Percentiles rank a stretch among this genome's conserved stretches.
These are phyloP conservation scores for Eulemur mongoz DNA, from an alignment of 2,797 vertebrate genomes.

Conservation along the genomic window DNA sequence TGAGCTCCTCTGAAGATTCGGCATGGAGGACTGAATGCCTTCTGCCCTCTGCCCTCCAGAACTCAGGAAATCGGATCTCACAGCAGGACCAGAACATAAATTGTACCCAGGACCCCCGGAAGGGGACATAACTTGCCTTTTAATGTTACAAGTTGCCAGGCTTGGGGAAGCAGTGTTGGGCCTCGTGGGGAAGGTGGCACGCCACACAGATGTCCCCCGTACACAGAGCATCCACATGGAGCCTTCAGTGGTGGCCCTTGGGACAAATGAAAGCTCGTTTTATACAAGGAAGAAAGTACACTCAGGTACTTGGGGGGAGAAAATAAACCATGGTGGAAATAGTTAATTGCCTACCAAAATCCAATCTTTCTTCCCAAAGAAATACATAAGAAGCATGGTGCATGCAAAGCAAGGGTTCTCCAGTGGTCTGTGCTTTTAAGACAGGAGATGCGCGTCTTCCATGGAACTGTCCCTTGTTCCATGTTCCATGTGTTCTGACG, in stretches of 20 bases:
- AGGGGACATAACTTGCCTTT: background rate
- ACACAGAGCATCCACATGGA: too few species aligned
- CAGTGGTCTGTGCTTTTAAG: background rate
- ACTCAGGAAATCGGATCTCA: background rate
- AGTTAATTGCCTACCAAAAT: background rate
- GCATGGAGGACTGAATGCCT: too few species aligned
- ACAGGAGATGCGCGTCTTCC: accelerated
- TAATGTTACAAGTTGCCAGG: too few species aligned
- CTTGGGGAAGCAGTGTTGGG: background rate
- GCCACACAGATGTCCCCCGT: accelerated
- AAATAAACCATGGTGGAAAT: background rate
- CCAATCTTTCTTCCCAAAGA: background rate
- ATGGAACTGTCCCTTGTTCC: too few species aligned
- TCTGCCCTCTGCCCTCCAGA: background rate
- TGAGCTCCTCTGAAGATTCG: too few species aligned
- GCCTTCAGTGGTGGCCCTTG: background rate
- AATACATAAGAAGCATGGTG: accelerated
- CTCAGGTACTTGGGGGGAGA: background rate
- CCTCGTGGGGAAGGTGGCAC: accelerated
- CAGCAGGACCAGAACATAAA: too few species aligned
- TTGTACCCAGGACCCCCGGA: too few species aligned
- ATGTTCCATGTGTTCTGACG: background rate
- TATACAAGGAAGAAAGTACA: background rate
- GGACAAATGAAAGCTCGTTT: background rate
- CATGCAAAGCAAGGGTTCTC: accelerated